Evolutionary conservation across 2,888 invertebrate genomes (phyloP).

Genomic region (Oscheius sp.): DNA sequence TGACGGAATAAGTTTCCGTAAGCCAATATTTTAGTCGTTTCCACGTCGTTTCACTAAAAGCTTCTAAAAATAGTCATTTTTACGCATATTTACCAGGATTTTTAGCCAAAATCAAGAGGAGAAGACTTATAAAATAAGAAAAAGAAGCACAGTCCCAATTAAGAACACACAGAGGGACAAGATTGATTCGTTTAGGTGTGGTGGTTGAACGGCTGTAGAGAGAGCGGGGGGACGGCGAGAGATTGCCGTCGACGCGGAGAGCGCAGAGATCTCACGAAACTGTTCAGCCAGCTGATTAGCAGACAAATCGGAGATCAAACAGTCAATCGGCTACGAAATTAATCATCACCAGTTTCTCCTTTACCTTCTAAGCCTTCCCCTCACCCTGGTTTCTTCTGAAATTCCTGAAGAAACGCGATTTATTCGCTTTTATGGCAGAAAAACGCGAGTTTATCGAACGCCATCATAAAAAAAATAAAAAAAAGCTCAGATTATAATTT

Average conservation of each 20-base stretch:
- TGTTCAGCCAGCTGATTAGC: too few species aligned
- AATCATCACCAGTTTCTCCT: background rate
- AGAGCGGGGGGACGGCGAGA: background rate
- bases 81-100: background rate
- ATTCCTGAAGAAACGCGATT: too few species aligned
- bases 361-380: too few species aligned
- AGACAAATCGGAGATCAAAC: background rate
- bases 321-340: slow-evolving; percentile 1
- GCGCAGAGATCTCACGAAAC: too few species aligned
- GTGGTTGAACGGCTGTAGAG: too few species aligned
- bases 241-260: background rate
- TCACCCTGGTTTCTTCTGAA: too few species aligned
- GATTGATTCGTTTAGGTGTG: slow-evolving; percentile 11
- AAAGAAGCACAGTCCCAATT: background rate
- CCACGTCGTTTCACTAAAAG: too few species aligned
- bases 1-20: too few species aligned
- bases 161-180: slow-evolving; percentile 11
- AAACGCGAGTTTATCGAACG: background rate
- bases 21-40: too few species aligned
- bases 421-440: background rate
- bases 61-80: too few species aligned
- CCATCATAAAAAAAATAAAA: too few species aligned
- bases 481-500: too few species aligned
- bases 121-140: background rate
- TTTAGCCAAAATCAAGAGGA: background rate